Conservation (phyloP, 2,113 vertebrate genomes). For the Euleptes europaea region DNA sequence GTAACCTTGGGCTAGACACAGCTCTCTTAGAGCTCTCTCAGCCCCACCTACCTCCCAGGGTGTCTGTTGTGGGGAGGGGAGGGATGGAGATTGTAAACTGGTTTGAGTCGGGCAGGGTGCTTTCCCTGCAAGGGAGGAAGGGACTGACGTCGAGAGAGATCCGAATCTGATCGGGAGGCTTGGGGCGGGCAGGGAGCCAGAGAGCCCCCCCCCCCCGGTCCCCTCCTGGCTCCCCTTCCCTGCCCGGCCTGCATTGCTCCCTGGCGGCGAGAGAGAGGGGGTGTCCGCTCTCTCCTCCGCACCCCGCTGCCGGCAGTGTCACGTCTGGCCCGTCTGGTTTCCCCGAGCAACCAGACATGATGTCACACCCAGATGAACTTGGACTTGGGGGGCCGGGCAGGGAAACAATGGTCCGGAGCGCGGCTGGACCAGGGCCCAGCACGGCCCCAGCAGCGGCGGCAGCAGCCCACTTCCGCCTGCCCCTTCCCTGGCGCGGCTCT, state of each 20-base stretch:
- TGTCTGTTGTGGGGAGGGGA: too few species aligned
- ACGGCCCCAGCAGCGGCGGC: constrained; percentile 14
- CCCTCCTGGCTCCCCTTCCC: neutral
- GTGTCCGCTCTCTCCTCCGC: neutral
- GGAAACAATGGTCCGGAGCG: constrained; percentile 65
- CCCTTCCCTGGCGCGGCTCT: neutral
- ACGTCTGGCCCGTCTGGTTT: constrained; percentile 89
- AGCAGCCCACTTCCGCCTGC: constrained; percentile 21
- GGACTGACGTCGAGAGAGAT: neutral
- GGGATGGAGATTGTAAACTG: too few species aligned
- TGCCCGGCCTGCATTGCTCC: neutral
- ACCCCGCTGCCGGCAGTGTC: constrained; percentile 75
- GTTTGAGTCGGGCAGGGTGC: too few species aligned
- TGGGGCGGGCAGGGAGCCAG: neutral
- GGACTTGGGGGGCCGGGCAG: constrained; percentile 82
- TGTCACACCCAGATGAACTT: constrained; percentile 91
- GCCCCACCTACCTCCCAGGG: too few species aligned
- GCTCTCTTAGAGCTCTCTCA: too few species aligned
- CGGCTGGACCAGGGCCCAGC: constrained; percentile 30
- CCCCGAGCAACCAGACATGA: constrained; percentile 92
- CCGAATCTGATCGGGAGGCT: neutral
- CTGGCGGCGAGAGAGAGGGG: constrained; percentile 6
- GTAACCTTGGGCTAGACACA: too few species aligned
- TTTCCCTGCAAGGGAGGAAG: neutral
- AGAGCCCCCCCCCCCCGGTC: neutral